phyloP scores from a whole-genome alignment of 2,113 vertebrate species.

The Cynoglossus semilaevis region DNA sequence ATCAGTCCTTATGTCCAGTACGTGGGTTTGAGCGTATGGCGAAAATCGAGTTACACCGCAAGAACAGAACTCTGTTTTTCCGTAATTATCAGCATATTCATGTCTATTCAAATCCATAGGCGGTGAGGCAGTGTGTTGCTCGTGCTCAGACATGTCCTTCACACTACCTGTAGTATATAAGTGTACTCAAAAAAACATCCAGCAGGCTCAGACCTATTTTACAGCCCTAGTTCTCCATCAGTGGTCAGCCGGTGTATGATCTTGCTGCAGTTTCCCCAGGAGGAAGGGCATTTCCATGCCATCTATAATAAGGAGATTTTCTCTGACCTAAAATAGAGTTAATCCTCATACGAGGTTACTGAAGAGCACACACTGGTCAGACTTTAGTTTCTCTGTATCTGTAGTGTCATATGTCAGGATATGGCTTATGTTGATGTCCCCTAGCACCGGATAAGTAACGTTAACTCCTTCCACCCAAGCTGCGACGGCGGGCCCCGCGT shows the following conservation, averaged over 20 bases:
- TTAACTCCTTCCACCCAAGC: slow-evolving; percentile 43
- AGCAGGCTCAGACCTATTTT: slow-evolving; percentile 9
- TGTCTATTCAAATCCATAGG: too few relatives aligned
- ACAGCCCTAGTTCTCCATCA: slow-evolving; percentile 13
- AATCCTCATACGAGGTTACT: slow-evolving; percentile 47
- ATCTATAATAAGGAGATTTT: slow-evolving; percentile 54
- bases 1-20: too few relatives aligned
- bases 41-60: too few relatives aligned
- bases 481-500: too few relatives aligned
- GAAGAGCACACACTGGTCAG: slow-evolving; percentile 20
- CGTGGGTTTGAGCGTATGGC: too few relatives aligned
- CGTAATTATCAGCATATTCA: too few relatives aligned
- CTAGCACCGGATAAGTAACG: slow-evolving; percentile 45
- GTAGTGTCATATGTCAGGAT: slow-evolving; percentile 21
- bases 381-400: slow-evolving; percentile 11
- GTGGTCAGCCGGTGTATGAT: slow-evolving; percentile 34
- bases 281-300: slow-evolving; percentile 35
- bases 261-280: slow-evolving; percentile 16
- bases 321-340: slow-evolving; percentile 51
- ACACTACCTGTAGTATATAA: slow-evolving; percentile 10
- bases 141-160: neutral
- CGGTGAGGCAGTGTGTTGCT: too few relatives aligned
- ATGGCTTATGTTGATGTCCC: slow-evolving; percentile 27
- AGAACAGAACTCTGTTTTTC: too few relatives aligned
- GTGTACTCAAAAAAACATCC: slow-evolving; percentile 4